phyloP scores from a whole-genome alignment of 2,888 invertebrate genomes.

The Pimpla rufipes region DNA sequence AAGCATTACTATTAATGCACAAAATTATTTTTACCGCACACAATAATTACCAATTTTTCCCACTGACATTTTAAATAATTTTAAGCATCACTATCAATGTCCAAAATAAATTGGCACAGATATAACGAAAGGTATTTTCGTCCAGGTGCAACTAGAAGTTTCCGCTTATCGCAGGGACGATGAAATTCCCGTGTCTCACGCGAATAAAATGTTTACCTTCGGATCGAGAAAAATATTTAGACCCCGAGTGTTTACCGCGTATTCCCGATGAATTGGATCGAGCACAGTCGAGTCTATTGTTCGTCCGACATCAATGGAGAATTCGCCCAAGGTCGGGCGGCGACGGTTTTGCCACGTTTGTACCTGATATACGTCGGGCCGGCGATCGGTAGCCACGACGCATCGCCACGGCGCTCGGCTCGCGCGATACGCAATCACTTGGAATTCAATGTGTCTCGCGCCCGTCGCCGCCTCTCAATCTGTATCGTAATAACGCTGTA shows the following conservation, averaged over 20 bases:
- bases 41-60: too few species aligned
- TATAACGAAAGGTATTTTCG: background rate
- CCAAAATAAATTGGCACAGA: too few species aligned
- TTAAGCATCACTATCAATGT: too few species aligned
- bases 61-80: background rate
- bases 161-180: background rate
- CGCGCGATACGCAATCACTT: constrained; percentile 33
- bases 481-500: background rate
- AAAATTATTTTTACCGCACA: too few species aligned
- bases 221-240: constrained; percentile 1
- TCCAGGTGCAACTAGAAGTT: background rate
- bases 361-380: constrained; percentile 3
- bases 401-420: constrained; percentile 3
- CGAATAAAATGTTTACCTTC: background rate
- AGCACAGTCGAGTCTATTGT: constrained; percentile 24
- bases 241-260: background rate
- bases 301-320: constrained; percentile 21
- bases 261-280: constrained; percentile 7
- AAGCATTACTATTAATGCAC: background rate
- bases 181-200: background rate
- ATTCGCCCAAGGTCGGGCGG: constrained; percentile 24
- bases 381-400: constrained; percentile 20
- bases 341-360: background rate
- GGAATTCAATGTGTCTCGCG: constrained; percentile 36
- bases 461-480: background rate